Evolutionary conservation across 2,888 invertebrate genomes (phyloP), one percentile per base, ranked within the genome.

Genomic region (Taphrorychus bicolor): DNA sequence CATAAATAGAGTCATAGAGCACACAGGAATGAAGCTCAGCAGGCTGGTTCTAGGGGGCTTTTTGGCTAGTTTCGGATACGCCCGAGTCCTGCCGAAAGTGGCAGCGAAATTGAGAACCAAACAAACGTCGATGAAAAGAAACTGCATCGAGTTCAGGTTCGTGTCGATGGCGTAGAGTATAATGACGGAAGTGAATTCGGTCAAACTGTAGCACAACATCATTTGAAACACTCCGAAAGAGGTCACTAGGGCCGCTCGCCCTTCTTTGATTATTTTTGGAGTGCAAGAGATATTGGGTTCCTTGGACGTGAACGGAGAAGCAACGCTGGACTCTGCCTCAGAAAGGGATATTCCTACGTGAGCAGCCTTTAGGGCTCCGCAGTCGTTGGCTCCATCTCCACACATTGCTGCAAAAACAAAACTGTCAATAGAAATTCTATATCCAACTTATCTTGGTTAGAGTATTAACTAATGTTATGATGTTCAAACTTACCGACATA

Each of bases 181-280:
- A 74, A 95, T 91, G 23, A 96, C 94, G 0, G 96, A 94, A 59
- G 91, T 85, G 83, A 97, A 97, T 81, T 97, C 95, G 0, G 94
- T 92, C 57, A 97, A 85, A 22, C 95, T 96, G 83, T 98, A 98
- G 0, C 94, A 91, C 0, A 97, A 92, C 97, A 98, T 98, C 85
- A 96, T 97, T 77, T 98, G 98, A 85, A 98, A 98, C 70, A 97
- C 93, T 0, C 97, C 96, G 83, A 98, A 97, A n/a, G 95, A 95
- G 0, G 98, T 98, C 24, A 95, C 91, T 7, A 98, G 84, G 0
- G 98, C 97, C 0, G 97, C 96, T 0, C 98, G 87, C 0, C 97
- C 96, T 79, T 97, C 95, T 24, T 91, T 87, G 18, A 92, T 88
- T 0, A 96, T 90, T 16, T 89, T 85, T 0, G 94, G 87, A 0